Evolutionary conservation across 2,113 vertebrate species (phyloP), one percentile per base, ranked within the genome.

Genomic region (Hylia prasina): DNA sequence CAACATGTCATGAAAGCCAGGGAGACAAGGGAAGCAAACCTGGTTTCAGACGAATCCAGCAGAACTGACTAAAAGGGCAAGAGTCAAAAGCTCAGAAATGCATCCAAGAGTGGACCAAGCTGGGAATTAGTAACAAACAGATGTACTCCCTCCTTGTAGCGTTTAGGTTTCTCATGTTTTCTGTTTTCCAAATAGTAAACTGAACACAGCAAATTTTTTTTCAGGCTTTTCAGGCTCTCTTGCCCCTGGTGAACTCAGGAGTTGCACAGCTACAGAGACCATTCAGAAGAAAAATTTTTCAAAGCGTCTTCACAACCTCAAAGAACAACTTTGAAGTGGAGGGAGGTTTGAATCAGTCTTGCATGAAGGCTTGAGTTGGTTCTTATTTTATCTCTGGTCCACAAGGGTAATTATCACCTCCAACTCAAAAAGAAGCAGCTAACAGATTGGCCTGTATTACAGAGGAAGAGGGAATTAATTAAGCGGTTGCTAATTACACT

Each of bases 381-480:
- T 96, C 79, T 75, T 86, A 92, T 92, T 93, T 96, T 95, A 96
- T 94, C 80, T 90, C 79, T 84, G 15, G 82, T 93, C 85, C 88
- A 76, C 0, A 3, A 94, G 82, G 82, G 86, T 92, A 96, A 96
- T 96, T 96, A 96, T 82, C 82, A 96, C 82, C 90, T 95, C 88
- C 82, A 93, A 95, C 85, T 84, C 89, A 68, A 96, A 96, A 96
- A 95, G 88, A 71, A 95, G 60, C 54, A 86, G 92, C 82, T 96
- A 96, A 96, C 91, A 95, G 90, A 96, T 81, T 95, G 93, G 66
- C 64, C 75, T 92, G 76, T 80, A 92, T 89, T 75, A 93, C 54
- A 81, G 90, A 93, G 79, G 82, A 94, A 94, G 65, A 75, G 31
- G 48, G 85, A 96, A 95, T 97, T 96, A 96, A 97, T 96, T 96